Conservation (phyloP, 2,888 invertebrate species). For the Pasiphila rectangulata region DNA sequence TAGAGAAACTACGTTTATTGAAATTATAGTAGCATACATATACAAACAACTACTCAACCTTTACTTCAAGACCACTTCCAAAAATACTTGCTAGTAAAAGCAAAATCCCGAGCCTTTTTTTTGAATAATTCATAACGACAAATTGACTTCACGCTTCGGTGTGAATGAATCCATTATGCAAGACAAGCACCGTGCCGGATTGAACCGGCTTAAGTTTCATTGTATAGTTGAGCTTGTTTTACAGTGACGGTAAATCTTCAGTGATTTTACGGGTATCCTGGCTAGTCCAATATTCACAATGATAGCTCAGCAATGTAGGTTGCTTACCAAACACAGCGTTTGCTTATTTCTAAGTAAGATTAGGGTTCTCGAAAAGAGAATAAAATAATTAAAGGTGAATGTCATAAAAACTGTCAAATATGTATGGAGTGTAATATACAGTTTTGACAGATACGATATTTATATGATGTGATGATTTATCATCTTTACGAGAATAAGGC, state of each 20-base stretch:
- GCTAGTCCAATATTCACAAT: not conserved
- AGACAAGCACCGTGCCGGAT: conserved; percentile 46
- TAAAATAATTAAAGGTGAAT: too few species aligned
- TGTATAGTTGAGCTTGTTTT: conserved; percentile 53
- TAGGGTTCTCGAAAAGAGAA: not conserved
- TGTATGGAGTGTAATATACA: too few species aligned
- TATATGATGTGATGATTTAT: too few species aligned
- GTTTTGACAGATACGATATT: too few species aligned
- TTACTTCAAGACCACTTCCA: too few species aligned
- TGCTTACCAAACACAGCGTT: too few species aligned
- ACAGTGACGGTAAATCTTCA: conserved; percentile 52
- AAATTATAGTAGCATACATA: too few species aligned
- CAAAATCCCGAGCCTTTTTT: conserved; percentile 14
- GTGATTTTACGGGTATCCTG: conserved; percentile 45
- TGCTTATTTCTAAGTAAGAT: not conserved
- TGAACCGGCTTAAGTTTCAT: conserved; percentile 53
- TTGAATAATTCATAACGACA: conserved; percentile 11
- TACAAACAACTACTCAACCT: too few species aligned
- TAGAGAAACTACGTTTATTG: too few species aligned
- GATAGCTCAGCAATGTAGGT: not conserved
- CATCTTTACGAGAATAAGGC: too few species aligned
- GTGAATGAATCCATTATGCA: conserved; percentile 44
- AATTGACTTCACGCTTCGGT: conserved; percentile 32
- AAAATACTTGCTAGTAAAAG: conserved; percentile 8
- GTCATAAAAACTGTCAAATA: too few species aligned